phyloP scores from a whole-genome alignment of 2,113 vertebrate genomes.

The Saccopteryx leptura region DNA sequence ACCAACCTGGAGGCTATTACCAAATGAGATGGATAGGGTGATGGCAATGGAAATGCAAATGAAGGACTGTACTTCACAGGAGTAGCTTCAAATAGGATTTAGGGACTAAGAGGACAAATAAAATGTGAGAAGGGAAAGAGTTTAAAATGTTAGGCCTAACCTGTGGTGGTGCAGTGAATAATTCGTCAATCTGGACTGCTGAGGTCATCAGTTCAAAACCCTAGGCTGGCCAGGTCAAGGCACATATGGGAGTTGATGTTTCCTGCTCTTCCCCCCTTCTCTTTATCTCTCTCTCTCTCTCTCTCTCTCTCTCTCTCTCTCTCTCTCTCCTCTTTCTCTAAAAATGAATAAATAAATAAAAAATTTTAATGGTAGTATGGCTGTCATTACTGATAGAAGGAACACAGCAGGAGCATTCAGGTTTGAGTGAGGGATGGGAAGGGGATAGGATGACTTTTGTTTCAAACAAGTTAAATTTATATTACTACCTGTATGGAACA shows the following conservation, averaged over 20 bases:
- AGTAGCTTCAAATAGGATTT: neutral
- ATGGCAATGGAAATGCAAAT: neutral
- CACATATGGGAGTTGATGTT: too few relatives aligned
- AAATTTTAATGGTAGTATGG: neutral
- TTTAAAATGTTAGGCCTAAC: neutral
- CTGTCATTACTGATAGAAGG: neutral
- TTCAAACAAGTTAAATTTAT: conserved; percentile 42
- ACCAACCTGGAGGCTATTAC: neutral
- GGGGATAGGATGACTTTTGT: neutral
- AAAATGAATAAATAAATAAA: too few relatives aligned
- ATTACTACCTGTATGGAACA: neutral
- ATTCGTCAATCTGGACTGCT: too few relatives aligned
- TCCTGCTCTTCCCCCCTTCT: too few relatives aligned
- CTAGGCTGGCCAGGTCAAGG: too few relatives aligned
- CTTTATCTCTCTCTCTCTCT: too few relatives aligned
- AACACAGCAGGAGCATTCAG: neutral
- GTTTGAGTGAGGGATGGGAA: neutral
- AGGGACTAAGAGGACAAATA: neutral
- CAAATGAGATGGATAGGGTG: neutral
- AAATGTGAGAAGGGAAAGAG: neutral
- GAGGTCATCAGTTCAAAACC: too few relatives aligned
- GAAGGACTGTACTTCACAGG: neutral
- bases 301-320: too few relatives aligned
- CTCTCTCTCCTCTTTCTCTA: too few relatives aligned
- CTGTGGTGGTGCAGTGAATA: too few relatives aligned